Conservation (phyloP, 1,140 invertebrate species). For the Akabosia matsudoensis region DNA sequence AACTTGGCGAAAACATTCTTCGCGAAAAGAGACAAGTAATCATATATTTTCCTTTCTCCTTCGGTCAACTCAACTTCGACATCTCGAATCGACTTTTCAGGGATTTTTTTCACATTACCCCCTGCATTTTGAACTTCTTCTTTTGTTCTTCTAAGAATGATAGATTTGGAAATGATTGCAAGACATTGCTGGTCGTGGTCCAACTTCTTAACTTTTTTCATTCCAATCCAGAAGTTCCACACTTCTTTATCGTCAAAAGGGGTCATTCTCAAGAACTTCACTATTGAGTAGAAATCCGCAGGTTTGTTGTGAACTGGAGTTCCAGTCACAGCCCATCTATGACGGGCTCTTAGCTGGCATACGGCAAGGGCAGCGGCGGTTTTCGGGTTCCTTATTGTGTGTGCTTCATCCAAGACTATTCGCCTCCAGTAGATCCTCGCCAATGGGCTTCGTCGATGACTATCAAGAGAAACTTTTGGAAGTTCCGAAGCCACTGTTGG, state of each 20-base stretch:
- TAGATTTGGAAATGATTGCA: constrained; percentile 70
- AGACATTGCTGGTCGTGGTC: constrained; percentile 68
- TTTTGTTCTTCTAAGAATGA: constrained; percentile 83
- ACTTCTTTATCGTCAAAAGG: constrained; percentile 14
- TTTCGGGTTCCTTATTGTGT: constrained; percentile 84
- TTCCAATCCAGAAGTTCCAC: constrained; percentile 20
- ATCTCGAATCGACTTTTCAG: constrained; percentile 44
- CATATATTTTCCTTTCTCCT: constrained; percentile 71
- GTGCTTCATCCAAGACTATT: constrained; percentile 89
- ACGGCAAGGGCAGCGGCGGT: constrained; percentile 68
- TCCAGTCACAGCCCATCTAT: constrained; percentile 84
- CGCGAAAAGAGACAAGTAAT: constrained; percentile 51
- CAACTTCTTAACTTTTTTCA: constrained; percentile 60
- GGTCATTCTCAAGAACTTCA: constrained; percentile 7
- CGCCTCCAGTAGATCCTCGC: constrained; percentile 73
- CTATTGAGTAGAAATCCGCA: constrained; percentile 62
- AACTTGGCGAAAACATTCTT: neutral
- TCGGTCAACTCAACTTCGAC: constrained; percentile 62
- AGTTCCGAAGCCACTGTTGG: constrained; percentile 54
- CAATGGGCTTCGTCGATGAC: constrained; percentile 56
- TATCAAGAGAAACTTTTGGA: constrained; percentile 33
- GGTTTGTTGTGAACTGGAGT: constrained; percentile 95
- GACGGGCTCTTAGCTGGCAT: constrained; percentile 60
- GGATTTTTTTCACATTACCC: constrained; percentile 44
- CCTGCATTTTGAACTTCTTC: constrained; percentile 60